Evolutionary conservation across 2,888 invertebrate species (phyloP).

Genomic region (Diplazon laetatorius): DNA sequence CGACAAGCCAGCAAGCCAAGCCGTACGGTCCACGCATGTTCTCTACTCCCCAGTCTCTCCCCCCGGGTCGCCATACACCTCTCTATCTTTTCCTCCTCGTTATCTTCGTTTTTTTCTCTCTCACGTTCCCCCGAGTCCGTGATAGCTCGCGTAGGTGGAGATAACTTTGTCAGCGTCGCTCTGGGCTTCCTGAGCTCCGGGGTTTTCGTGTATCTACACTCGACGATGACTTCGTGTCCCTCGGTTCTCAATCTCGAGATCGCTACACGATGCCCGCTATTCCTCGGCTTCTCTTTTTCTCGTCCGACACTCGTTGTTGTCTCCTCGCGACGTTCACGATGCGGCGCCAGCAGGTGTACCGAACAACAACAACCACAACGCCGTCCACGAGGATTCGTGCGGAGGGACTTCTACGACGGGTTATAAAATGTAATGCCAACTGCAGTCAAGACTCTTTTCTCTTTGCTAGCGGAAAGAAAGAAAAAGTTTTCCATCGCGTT

Average conservation of each 20-base stretch:
- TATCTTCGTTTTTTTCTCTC: constrained; percentile 35
- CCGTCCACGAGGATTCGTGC: constrained; percentile 27
- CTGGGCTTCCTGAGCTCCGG: constrained; percentile 19
- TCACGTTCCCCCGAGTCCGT: background rate
- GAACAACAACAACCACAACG: constrained; percentile 23
- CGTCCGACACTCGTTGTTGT: background rate
- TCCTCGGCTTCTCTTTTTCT: constrained; percentile 39
- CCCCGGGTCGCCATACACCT: constrained; percentile 40
- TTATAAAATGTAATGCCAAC: constrained; percentile 20
- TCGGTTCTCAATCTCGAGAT: constrained; percentile 41
- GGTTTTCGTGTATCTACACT: constrained; percentile 2
- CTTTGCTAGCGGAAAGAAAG: constrained; percentile 39
- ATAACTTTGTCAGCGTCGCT: constrained; percentile 55
- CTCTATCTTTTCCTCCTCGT: constrained; percentile 33
- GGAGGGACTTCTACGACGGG: constrained; percentile 28
- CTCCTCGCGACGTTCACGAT: constrained; percentile 31
- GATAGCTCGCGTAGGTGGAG: constrained; percentile 47
- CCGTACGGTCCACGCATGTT: constrained; percentile 51
- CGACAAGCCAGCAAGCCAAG: constrained; percentile 71
- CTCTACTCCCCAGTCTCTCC: constrained; percentile 6
- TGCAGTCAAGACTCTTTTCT: constrained; percentile 24
- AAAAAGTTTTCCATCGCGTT: constrained; percentile 63
- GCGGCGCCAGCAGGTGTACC: constrained; percentile 39
- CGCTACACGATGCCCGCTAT: constrained; percentile 6
- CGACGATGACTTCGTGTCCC: constrained; percentile 37